phyloP scores from a whole-genome alignment of 64 coral and sea anemone genomes.

The Stylophora pistillata region DNA sequence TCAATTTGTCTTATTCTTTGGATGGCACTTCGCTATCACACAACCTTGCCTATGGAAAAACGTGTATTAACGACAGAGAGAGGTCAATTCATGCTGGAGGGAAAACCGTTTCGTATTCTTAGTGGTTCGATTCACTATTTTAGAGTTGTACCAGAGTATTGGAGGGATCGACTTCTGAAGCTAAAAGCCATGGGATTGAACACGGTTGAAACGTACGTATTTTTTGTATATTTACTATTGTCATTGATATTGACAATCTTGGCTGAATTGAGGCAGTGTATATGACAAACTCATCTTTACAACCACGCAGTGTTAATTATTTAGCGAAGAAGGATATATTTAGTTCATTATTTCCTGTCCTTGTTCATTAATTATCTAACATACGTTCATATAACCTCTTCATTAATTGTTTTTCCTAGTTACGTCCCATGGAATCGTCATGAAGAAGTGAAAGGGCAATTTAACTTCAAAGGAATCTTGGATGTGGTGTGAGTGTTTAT shows the following conservation, averaged over 20 bases:
- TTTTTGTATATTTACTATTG: background rate
- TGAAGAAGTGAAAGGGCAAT: slow-evolving; percentile 54
- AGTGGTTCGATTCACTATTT: slow-evolving; percentile 74
- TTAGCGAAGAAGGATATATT: too few relatives aligned
- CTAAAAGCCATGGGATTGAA: slow-evolving; percentile 77
- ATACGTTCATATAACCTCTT: background rate
- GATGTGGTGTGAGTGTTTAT: slow-evolving; percentile 47
- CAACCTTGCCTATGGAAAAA: background rate
- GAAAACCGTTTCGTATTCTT: slow-evolving; percentile 56
- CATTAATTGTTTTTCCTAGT: background rate
- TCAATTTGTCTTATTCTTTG: slow-evolving; percentile 23
- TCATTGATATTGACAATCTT: background rate
- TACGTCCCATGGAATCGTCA: slow-evolving; percentile 64
- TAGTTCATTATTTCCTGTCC: too few relatives aligned
- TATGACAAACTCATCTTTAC: too few relatives aligned
- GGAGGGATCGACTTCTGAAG: slow-evolving; percentile 61
- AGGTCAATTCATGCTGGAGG: slow-evolving; percentile 34
- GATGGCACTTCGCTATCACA: background rate
- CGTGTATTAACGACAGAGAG: background rate
- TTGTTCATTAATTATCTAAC: too few relatives aligned
- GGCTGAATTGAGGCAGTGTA: too few relatives aligned
- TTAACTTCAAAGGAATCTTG: slow-evolving; percentile 43
- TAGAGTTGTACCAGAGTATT: slow-evolving; percentile 64
- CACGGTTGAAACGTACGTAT: slow-evolving; percentile 67
- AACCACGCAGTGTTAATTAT: too few relatives aligned